Evolutionary conservation across 2,888 invertebrate genomes (phyloP), one percentile per base, ranked within the genome.

Genomic region (Sphaerophoria rueppellii): DNA sequence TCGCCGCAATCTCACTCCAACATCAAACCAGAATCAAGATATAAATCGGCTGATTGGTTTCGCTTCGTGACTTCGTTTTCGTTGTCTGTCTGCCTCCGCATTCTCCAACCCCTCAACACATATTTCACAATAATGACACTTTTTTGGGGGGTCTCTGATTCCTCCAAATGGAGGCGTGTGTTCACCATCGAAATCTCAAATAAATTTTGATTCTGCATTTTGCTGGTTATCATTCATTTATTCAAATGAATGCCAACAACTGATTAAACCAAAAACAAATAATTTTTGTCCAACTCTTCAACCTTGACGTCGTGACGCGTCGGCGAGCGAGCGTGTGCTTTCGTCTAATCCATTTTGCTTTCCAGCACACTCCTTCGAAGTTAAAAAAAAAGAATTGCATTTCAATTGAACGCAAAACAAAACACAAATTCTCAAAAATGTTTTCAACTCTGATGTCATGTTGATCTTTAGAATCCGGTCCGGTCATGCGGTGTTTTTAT

Each of bases 371-470:
- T 9, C 43, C 9, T 9, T 4, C 0, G 11, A 11, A 11, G 0
- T 43, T 43, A 9, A 9, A 6, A 43, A 43, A 3, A 9, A 43
- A 43, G 12, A 7, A 11, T 43, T 43, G 43, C 43, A 43, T 43
- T 43, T 9, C 43, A 43, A 43, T 43, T 43, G 43, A 9, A 43
- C 9, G 1, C 9, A 9, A 6, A 43, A 43, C 4, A 12, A 40
- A 40, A 40, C 6, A 12, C 0, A 82, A 65, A 72, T 60, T 73
- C 61, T 76, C 73, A 81, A 76, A 81, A 24, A 24, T 24, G 24
- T 2, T 24, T 24, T 24, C 81, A 81, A 24, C 60, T 43, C 43
- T 40, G 12, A 24, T 5, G 40, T 65, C 69, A 70, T 63, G 83
- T 80, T 76, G 72, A 55, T 65, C 60, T 24, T 24, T 24, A 24